Evolutionary conservation across 2,888 invertebrate species (phyloP), one percentile per base, ranked within the genome.

Genomic region (Helicoverpa assulta): DNA sequence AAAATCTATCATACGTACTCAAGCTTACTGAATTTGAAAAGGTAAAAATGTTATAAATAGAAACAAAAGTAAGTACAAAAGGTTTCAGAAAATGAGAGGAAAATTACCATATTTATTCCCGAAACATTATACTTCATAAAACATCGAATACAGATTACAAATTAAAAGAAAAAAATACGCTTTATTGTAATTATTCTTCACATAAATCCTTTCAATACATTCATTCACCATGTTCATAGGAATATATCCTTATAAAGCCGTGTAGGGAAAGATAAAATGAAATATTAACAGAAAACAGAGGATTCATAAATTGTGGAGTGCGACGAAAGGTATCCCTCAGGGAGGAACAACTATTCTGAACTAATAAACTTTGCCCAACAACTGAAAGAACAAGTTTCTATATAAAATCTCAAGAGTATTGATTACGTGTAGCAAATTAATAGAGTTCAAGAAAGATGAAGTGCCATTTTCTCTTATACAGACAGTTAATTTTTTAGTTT

Each of bases 321-420:
- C 63, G 73, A 73, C 69, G 69, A 73, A 63, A 73, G 73, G 58
- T 58, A 29, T 16, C 14, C 62, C 69, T 47, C 8, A 10, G 73
- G 63, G 73, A 40, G 12, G 2, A 61, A 47, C 54, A 68, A 68
- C 58, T 26, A 43, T 19, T 73, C 67, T 18, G 61, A 73, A 57
- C 53, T 67, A 19, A 10, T 16, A 53, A 66, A 67, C 60, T 67
- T 55, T 21, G 5, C 37, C 54, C 21, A 29, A 58, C 62, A 59
- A 62, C 50, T 62, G 12, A 56, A 10, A 26, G 21, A 67, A 33
- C 10, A 65, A 66, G 19, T 67, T 72, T 56, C n/a, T 16, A 37
- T 21, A 70, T 51, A 16, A 1, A 5, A 19, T 3, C 40, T 54
- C 21, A 43, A 69, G 62, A 52, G 63, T 40, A 70, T 54, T 54